phyloP scores from a whole-genome alignment of 2,797 vertebrate genomes.

The Synaphobranchus kaupii region DNA sequence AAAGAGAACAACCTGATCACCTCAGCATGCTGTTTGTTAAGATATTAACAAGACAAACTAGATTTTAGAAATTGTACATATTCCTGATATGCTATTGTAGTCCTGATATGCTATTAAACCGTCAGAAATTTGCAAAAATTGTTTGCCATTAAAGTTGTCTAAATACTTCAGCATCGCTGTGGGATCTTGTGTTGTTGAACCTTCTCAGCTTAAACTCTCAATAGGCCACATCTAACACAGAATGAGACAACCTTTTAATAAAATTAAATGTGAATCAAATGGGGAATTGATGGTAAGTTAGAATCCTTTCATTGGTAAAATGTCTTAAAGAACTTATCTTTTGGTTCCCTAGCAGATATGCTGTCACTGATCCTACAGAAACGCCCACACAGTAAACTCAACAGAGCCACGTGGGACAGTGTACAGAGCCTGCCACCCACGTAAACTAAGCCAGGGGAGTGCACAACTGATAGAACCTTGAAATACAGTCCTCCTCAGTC shows the following conservation, averaged over 20 bases:
- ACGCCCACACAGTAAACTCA: slow-evolving; percentile 7
- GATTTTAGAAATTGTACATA: not conserved
- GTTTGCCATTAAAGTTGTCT: not conserved
- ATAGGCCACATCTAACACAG: not conserved
- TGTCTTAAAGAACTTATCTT: not conserved
- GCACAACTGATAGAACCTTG: not conserved
- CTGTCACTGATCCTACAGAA: not conserved
- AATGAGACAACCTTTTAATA: not conserved
- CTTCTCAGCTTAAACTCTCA: not conserved
- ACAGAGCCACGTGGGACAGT: not conserved
- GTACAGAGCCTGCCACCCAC: not conserved
- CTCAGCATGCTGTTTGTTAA: not conserved
- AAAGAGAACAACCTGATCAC: not conserved
- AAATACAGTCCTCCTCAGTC: not conserved
- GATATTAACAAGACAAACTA: not conserved
- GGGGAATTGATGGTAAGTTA: not conserved
- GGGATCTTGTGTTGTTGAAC: not conserved
- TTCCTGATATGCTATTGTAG: not conserved
- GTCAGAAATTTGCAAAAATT: not conserved
- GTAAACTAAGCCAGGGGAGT: not conserved
- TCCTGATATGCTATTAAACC: not conserved
- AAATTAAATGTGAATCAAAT: not conserved
- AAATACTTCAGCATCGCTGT: not conserved
- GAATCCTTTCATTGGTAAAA: slow-evolving; percentile 2
- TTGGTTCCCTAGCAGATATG: not conserved